These are phyloP conservation scores for Tadarida brasiliensis DNA, from an alignment of 2,797 vertebrate genomes.

Conservation along the genomic window DNA sequence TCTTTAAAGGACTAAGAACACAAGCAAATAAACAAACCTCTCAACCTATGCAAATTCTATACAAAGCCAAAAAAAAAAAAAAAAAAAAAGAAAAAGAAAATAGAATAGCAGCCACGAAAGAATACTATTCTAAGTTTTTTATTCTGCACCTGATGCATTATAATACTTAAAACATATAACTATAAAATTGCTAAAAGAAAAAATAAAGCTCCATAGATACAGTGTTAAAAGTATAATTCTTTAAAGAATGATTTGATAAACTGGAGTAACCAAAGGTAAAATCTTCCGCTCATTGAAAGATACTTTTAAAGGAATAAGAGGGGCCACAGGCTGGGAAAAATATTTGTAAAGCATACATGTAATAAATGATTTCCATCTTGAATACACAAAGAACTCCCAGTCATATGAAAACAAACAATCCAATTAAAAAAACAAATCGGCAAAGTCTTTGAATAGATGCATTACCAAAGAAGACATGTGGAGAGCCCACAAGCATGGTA, in stretches of 20 bases:
- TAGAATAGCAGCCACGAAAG: not conserved
- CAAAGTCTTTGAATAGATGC: not conserved
- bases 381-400: not conserved
- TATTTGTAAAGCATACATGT: not conserved
- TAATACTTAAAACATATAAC: not conserved
- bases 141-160: too few species aligned
- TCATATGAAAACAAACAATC: not conserved
- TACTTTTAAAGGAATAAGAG: not conserved
- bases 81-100: not conserved
- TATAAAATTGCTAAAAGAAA: not conserved
- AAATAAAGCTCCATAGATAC: not conserved
- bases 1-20: not conserved
- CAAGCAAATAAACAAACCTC: not conserved
- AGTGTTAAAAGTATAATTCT: not conserved
- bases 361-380: not conserved
- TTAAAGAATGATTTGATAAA: not conserved
- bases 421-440: not conserved
- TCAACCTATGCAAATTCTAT: not conserved
- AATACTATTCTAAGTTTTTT: not conserved
- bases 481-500: not conserved
- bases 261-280: slow-evolving; percentile 11
- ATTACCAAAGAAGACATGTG: not conserved
- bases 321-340: not conserved
- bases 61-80: not conserved
- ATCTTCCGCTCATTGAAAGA: not conserved